Conservation (phyloP, 2,113 vertebrate species). For the Podarcis muralis region DNA sequence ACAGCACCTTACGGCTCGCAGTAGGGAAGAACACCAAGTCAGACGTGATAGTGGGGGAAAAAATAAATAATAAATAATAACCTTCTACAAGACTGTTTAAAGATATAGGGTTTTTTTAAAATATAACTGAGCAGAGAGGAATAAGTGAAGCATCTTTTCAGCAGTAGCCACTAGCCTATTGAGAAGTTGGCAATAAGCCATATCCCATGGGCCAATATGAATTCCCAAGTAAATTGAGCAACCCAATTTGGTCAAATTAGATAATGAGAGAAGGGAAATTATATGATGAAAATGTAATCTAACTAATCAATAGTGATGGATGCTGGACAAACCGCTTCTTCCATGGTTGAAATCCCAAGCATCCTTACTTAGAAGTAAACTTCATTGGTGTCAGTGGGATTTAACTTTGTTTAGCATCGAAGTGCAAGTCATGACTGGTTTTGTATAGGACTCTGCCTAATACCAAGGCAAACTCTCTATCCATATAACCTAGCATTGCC, state of each 20-base stretch:
- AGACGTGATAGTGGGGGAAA: constrained; percentile 31
- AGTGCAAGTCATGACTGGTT: neutral
- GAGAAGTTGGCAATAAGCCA: constrained; percentile 36
- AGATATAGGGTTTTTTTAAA: constrained; percentile 37
- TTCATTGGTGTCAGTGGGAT: neutral
- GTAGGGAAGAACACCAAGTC: constrained; percentile 69
- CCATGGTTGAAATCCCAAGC: neutral
- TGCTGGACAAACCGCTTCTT: constrained; percentile 31
- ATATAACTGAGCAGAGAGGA: neutral
- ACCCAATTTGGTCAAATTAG: constrained; percentile 45
- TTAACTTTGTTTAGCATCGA: neutral
- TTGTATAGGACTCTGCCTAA: neutral
- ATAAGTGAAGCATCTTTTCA: constrained; percentile 3
- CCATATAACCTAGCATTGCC: neutral
- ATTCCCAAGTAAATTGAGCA: neutral
- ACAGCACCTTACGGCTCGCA: constrained; percentile 75
- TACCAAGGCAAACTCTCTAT: neutral
- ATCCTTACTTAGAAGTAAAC: neutral
- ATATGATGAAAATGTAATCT: constrained; percentile 21
- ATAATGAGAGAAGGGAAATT: constrained; percentile 22
- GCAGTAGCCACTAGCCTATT: constrained; percentile 19
- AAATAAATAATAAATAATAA: constrained; percentile 53
- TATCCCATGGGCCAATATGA: constrained; percentile 1
- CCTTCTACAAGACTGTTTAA: constrained; percentile 52
- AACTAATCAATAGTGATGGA: constrained; percentile 59